These are phyloP conservation scores for Chrysemys picta DNA, from an alignment of 2,113 vertebrate genomes.

Conservation along the genomic window DNA sequence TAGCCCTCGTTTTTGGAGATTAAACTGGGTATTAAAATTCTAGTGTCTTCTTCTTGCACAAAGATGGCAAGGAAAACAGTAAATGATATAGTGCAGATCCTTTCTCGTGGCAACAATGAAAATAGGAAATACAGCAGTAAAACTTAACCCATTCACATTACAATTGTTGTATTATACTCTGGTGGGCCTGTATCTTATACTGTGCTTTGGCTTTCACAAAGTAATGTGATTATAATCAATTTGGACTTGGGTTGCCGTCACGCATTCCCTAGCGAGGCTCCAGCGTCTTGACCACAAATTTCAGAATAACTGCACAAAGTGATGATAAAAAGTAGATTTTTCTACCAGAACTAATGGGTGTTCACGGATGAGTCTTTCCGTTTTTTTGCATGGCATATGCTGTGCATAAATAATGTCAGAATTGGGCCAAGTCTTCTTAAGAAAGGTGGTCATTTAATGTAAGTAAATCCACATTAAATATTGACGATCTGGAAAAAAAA, in stretches of 20 bases:
- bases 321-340: conserved; percentile 77
- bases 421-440: conserved; percentile 78
- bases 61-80: neutral
- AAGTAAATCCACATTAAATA: conserved; percentile 89
- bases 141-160: neutral
- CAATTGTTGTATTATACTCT: neutral
- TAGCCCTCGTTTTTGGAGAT: neutral
- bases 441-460: conserved; percentile 86
- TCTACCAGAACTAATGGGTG: conserved; percentile 77
- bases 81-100: neutral
- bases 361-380: conserved; percentile 71
- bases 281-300: conserved; percentile 66
- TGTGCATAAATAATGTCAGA: conserved; percentile 85
- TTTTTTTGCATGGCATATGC: conserved; percentile 75
- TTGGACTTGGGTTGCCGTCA: conserved; percentile 49
- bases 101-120: neutral
- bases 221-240: conserved; percentile 44
- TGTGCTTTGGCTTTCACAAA: conserved; percentile 2
- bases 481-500: conserved; percentile 78
- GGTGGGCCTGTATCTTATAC: neutral
- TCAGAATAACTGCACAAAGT: conserved; percentile 75
- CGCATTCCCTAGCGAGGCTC: conserved; percentile 28
- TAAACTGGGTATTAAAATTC: neutral
- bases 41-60: neutral
- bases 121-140: neutral